These are phyloP conservation scores for Phasia obesa DNA, from an alignment of 2,888 invertebrate species.

Conservation along the genomic window DNA sequence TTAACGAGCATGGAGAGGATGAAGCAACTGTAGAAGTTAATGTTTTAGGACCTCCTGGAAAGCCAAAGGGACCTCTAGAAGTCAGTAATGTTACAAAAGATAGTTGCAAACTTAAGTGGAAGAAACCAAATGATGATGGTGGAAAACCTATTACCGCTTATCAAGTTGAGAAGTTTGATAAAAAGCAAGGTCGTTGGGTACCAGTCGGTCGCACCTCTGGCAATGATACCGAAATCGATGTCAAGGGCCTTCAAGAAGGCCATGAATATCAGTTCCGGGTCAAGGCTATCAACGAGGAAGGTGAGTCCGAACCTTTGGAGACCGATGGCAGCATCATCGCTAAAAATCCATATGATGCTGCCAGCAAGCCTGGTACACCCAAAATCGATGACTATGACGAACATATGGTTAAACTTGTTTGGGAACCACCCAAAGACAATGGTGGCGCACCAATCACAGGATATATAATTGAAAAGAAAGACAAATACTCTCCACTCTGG, in stretches of 20 bases:
- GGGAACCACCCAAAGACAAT: constrained; percentile 96
- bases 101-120: constrained; percentile 95
- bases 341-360: constrained; percentile 97
- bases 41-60: constrained; percentile 91
- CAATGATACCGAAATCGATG: constrained; percentile 93
- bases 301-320: constrained; percentile 96
- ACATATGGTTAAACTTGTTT: constrained; percentile 93
- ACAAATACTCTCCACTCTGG: constrained; percentile 93
- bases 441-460: constrained; percentile 99
- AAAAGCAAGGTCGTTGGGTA: constrained; percentile 95
- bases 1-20: constrained; percentile 95
- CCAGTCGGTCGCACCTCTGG: constrained; percentile 93
- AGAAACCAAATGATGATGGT: constrained; percentile 97
- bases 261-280: constrained; percentile 97
- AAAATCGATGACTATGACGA: constrained; percentile 94
- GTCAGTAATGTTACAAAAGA: constrained; percentile 94
- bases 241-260: constrained; percentile 94
- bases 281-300: constrained; percentile 96
- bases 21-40: constrained; percentile 97
- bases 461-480: constrained; percentile 96
- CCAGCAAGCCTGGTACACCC: constrained; percentile 94
- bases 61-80: constrained; percentile 94
- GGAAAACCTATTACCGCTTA: constrained; percentile 97
- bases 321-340: constrained; percentile 94
- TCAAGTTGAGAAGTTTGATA: constrained; percentile 96